These are phyloP conservation scores for Phocides pigmalion DNA, from an alignment of 1,140 invertebrate genomes.

Conservation along the genomic window DNA sequence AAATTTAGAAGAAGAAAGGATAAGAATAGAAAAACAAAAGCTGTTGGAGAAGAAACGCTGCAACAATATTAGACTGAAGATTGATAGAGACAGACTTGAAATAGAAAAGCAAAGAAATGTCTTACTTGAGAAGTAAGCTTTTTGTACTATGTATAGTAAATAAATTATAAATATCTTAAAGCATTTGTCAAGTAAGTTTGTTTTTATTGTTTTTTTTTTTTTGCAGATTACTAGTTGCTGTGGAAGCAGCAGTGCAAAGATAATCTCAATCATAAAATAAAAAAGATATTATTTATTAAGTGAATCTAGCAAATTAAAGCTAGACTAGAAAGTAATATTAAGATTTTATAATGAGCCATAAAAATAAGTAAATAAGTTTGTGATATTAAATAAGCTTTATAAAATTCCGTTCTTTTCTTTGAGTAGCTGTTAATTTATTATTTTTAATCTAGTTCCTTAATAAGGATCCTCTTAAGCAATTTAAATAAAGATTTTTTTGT, in stretches of 20 bases:
- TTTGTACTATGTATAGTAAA: not conserved
- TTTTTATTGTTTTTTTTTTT: conserved; percentile 32
- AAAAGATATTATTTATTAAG: too few species aligned
- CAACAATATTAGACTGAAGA: conserved; percentile 59
- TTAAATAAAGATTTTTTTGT: too few species aligned
- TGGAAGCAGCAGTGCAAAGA: conserved; percentile 50
- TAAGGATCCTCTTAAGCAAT: too few species aligned
- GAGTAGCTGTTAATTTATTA: too few species aligned
- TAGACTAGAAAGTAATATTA: not conserved
- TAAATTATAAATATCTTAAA: not conserved
- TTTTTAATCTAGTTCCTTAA: too few species aligned
- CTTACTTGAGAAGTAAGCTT: conserved; percentile 55
- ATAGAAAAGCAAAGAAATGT: conserved; percentile 58
- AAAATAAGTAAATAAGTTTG: conserved; percentile 8
- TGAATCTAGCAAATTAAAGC: too few species aligned
- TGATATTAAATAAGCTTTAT: conserved; percentile 39
- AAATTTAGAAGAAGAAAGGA: conserved; percentile 58
- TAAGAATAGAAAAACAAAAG: conserved; percentile 60
- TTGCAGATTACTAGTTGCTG: conserved; percentile 51
- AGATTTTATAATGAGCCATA: conserved; percentile 6
- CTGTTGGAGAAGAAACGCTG: conserved; percentile 58
- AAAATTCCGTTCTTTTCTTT: not conserved
- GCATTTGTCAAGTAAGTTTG: not conserved
- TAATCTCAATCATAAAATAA: not conserved
- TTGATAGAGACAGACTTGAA: conserved; percentile 58